Base-by-base conservation (phyloP, 2,113 vertebrate species). In the Eptesicus fuscus region DNA sequence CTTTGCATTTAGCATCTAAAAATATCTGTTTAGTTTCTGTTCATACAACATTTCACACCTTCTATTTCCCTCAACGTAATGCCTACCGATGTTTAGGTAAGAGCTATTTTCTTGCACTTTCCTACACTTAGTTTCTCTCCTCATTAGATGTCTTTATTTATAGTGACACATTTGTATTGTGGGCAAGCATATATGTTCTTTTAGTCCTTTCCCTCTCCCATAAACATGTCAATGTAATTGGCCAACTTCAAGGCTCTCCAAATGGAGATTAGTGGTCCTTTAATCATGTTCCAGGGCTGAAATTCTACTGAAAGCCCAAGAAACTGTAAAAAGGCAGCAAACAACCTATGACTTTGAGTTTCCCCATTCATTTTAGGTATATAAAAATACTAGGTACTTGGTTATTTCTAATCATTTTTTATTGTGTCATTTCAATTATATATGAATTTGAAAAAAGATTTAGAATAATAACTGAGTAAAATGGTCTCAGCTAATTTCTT, bases 381-480 rank as follows among this genome's bases (percentile, higher is more conserved):
- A 70, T 47, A 85, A 89, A 80, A 83, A 20, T 37, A 59, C 2
- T 47, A 28, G 37, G 70, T 71, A 56, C 22, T 56, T 79, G 67
- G 25, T 47, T 79, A 44, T 76, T 79, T 89, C 53, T 82, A 91
- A 86, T 63, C 32, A 69, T 49, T 47, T 74, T 85, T 85, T 59
- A 83, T 80, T 76, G 2, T 69, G 30, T 42, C 16, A 3, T 78
- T 83, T 95, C 70, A 79, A 79, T 61, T 76, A 93, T 17, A 47
- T 35, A 53, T 74, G n/a, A 86, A 5, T 37, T 78, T 83, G 6
- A 87, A 83, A 73, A 95, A 71, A 61, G 20, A 53, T 76, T 70
- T 78, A 25, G 65, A 85, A 65, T 93, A 83, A 91, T 78, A 61
- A 88, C 70, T 73, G 35, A 73, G 40, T 67, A 59, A 94, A 94